Conservation (phyloP, 2,888 invertebrate species). For the Agrochola lota region DNA sequence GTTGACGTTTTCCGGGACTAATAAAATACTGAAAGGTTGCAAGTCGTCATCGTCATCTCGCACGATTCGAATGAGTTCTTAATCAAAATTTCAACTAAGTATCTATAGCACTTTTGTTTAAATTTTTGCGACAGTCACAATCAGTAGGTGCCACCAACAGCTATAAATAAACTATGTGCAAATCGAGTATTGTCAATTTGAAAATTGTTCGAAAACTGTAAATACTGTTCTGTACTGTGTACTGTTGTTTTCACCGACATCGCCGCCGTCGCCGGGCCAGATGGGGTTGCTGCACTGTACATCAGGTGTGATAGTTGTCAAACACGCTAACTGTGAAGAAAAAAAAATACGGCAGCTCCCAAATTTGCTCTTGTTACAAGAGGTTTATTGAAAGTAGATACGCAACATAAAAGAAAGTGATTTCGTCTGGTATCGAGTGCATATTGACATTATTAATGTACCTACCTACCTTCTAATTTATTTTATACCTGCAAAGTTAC, state of each 20-base stretch:
- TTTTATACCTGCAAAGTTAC: background rate
- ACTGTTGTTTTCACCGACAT: background rate
- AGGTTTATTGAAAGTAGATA: conserved; percentile 39
- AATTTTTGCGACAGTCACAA: no score
- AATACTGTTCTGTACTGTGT: no score
- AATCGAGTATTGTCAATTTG: background rate
- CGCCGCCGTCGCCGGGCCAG: background rate
- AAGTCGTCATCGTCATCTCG: no score
- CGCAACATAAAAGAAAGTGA: conserved; percentile 44
- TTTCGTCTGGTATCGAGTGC: conserved; percentile 4
- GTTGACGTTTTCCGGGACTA: background rate
- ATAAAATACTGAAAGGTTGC: no score
- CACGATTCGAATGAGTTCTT: no score
- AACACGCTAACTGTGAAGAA: background rate
- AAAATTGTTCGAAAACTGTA: background rate
- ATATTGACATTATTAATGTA: conserved; percentile 43
- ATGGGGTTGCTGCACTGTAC: no score
- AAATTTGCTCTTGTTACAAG: conserved; percentile 18
- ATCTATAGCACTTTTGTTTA: no score
- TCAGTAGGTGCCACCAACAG: no score
- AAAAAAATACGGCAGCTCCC: conserved; percentile 13
- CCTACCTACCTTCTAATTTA: background rate
- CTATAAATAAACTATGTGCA: background rate
- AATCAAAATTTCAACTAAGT: no score
- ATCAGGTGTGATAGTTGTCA: background rate